Evolutionary conservation across 1,140 invertebrate genomes (phyloP), one percentile per base, ranked within the genome.

Genomic region (Heliconius congener): DNA sequence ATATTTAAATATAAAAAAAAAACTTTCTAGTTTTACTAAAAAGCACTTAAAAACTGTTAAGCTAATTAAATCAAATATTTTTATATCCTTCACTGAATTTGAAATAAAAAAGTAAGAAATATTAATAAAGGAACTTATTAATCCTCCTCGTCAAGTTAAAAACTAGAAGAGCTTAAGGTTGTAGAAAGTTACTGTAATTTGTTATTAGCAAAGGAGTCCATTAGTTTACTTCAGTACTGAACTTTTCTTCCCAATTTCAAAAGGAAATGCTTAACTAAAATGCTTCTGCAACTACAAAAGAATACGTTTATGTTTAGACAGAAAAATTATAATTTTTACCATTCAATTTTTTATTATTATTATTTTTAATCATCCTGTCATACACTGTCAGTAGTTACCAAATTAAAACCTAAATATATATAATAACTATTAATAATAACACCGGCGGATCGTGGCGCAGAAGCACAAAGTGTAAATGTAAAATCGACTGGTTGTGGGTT

Each of bases 211-310:
- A 57, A 19, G 74, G 27, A 79, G 73, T 73, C 46, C 73, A 79
- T 79, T 79, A 79, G 55, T 79, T 71, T 79, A 52, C 73, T 79
- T 66, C 73, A 74, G 73, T 18, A 60, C 73, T 46, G 71, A 75
- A 79, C 73, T 79, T 79, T 55, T 66, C 57, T 66, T 71, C 60
- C 23, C 50, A 74, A 75, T 23, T 71, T 70, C 57, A 73, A 42
- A 75, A 74, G 73, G 52, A 75, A 79, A 75, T 71, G 23, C 39
- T 23, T 79, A 79, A 75, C 39, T 46, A 78, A 74, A 66, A 66
- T 23, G 60, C 60, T 66, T 66, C 13, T 66, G 60, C 60, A 66
- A 66, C 13, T 27, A 66, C 27, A 66, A 66, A 66, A 66, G 60
- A 66, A 11, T 30, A 66, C 16, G 60, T 66, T 27, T 1, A 66